phyloP scores from a whole-genome alignment of 2,113 vertebrate species.

The Cheirogaleus medius region DNA sequence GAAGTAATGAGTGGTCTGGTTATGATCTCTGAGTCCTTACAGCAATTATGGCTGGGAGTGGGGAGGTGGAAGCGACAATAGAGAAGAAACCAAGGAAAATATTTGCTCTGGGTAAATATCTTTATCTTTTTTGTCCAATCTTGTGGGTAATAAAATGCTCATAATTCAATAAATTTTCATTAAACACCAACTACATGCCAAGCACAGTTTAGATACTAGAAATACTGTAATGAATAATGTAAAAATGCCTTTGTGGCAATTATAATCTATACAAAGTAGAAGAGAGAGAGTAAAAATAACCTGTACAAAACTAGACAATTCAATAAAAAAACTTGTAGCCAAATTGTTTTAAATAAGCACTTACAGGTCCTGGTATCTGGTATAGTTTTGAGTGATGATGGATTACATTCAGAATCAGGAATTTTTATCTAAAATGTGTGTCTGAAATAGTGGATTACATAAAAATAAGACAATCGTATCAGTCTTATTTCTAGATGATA shows the following conservation, averaged over 20 bases:
- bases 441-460: conserved; percentile 22
- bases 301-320: neutral
- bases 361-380: neutral
- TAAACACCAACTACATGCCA: neutral
- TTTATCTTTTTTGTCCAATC: neutral
- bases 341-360: neutral
- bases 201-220: neutral
- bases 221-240: neutral
- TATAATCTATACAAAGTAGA: neutral
- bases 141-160: neutral
- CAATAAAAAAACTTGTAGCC: neutral
- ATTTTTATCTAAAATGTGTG: conserved; percentile 6
- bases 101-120: neutral
- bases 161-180: neutral
- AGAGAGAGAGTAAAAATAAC: neutral
- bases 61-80: neutral
- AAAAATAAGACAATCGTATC: neutral
- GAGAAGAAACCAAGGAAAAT: neutral
- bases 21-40: neutral
- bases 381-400: neutral
- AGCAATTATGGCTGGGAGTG: neutral
- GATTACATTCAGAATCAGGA: neutral
- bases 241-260: neutral
- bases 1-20: neutral
- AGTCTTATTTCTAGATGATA: neutral